Conservation (phyloP, 1,140 invertebrate species). For the Globodera rostochiensis region DNA sequence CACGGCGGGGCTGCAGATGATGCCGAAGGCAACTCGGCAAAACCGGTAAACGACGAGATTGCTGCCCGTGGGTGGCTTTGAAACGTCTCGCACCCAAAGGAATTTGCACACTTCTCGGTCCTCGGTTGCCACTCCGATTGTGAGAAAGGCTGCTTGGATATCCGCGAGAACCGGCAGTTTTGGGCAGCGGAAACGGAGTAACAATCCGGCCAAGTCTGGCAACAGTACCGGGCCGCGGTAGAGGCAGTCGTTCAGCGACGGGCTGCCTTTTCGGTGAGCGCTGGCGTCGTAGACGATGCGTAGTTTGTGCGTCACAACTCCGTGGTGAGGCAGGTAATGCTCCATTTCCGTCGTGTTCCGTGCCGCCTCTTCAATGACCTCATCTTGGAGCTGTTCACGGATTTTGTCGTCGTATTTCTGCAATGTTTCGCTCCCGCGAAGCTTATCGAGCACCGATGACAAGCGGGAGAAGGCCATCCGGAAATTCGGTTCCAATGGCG, state of each 20-base stretch:
- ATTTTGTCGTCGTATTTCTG: too few species aligned
- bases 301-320: constrained; percentile 54
- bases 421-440: too few species aligned
- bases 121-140: constrained; percentile 19
- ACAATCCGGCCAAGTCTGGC: constrained; percentile 35
- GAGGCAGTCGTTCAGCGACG: constrained; percentile 64
- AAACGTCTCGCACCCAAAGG: constrained; percentile 40
- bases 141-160: constrained; percentile 51
- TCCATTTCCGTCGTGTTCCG: too few species aligned
- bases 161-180: constrained; percentile 6
- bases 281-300: constrained; percentile 66
- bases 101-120: constrained; percentile 45
- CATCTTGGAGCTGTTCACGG: too few species aligned
- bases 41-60: constrained; percentile 35
- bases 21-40: constrained; percentile 40
- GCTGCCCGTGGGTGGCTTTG: constrained; percentile 4
- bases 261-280: constrained; percentile 41
- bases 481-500: too few species aligned
- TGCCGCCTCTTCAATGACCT: too few species aligned
- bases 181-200: constrained; percentile 33
- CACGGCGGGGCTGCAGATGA: constrained; percentile 34
- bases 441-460: too few species aligned
- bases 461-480: too few species aligned
- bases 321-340: too few species aligned
- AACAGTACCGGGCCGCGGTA: constrained; percentile 46